Evolutionary conservation across 1,140 invertebrate genomes (phyloP).

Genomic region (silkworm (Bombyx mori)): ASM3026992v2 NC_085122.1:9184001-9184500

Average conservation of each 20-base stretch:
- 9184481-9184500: conserved; percentile 69
- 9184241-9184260: conserved; percentile 63
- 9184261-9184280: conserved; percentile 63
- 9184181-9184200: conserved; percentile 44
- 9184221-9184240: conserved; percentile 51
- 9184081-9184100: conserved; percentile 46
- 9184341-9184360: conserved; percentile 59
- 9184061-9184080: conserved; percentile 62
- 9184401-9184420: conserved; percentile 49
- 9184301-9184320: conserved; percentile 42
- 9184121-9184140: conserved; percentile 64
- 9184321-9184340: conserved; percentile 42
- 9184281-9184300: conserved; percentile 63
- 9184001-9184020: conserved; percentile 63
- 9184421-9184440: conserved; percentile 40
- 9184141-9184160: conserved; percentile 65
- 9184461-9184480: conserved; percentile 68
- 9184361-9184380: conserved; percentile 46
- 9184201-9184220: conserved; percentile 34
- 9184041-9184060: conserved; percentile 60
- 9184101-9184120: conserved; percentile 56
- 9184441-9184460: conserved; percentile 39
- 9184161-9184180: conserved; percentile 50
- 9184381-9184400: conserved; percentile 56
- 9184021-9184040: conserved; percentile 63